phyloP scores from a whole-genome alignment of 2,797 vertebrate genomes.

The Melanotaenia trifasciata region DNA sequence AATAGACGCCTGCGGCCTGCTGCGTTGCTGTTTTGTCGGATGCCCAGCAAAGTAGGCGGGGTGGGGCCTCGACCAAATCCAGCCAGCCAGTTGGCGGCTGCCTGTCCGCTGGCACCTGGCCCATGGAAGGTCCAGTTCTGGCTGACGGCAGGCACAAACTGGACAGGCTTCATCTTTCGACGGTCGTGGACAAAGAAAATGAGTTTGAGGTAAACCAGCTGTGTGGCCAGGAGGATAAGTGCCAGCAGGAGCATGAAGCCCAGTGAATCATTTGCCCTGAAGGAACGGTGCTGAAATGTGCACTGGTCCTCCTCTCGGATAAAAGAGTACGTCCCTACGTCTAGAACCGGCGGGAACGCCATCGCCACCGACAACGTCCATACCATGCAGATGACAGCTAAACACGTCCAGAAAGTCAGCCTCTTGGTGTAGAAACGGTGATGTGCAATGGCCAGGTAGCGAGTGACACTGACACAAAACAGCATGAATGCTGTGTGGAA shows the following conservation, averaged over 20 bases:
- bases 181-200: conserved; percentile 99
- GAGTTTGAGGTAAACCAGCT: conserved; percentile 99
- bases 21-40: conserved; percentile 97
- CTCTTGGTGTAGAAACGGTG: conserved; percentile 99
- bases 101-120: conserved; percentile 97
- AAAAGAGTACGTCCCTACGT: conserved; percentile 98
- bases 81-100: conserved; percentile 98
- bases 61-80: conserved; percentile 98
- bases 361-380: conserved; percentile 99
- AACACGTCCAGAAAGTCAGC: conserved; percentile 98
- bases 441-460: conserved; percentile 98
- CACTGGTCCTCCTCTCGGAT: conserved; percentile 99
- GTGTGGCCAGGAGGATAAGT: conserved; percentile 98
- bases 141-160: conserved; percentile 99
- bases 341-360: conserved; percentile 98
- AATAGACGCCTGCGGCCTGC: conserved; percentile 95
- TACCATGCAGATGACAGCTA: conserved; percentile 99
- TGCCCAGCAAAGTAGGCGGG: conserved; percentile 97
- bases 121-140: conserved; percentile 99
- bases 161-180: conserved; percentile 99
- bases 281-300: conserved; percentile 98
- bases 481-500: conserved; percentile 99
- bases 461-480: conserved; percentile 98
- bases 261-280: conserved; percentile 98
- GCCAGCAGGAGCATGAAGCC: conserved; percentile 99